A percentile compares a stretch with the other conserved stretches of the same genome.
Evolutionary conservation across 2,113 vertebrate genomes (phyloP).

Genomic region (Thinocorus orbignyianus): DNA sequence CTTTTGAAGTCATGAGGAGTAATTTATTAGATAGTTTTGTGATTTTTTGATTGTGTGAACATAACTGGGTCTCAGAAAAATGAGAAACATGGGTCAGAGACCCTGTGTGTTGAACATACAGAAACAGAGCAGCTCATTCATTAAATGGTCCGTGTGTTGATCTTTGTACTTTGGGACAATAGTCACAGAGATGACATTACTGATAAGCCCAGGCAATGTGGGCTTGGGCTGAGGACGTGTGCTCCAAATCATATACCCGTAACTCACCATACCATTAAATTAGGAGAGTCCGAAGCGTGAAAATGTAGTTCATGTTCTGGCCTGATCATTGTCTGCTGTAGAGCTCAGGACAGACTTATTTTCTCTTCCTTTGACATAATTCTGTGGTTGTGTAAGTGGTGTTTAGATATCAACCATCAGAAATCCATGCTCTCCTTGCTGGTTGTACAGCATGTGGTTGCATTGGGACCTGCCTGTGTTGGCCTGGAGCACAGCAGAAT

Average conservation of each 20-base stretch:
- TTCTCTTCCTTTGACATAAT: neutral
- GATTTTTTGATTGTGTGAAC: neutral
- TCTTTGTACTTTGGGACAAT: neutral
- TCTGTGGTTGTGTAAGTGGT: neutral
- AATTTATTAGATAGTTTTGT: neutral
- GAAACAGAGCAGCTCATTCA: neutral
- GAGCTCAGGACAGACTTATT: neutral
- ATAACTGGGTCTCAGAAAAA: neutral
- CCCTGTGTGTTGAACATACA: rapidly evolving
- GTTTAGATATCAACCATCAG: neutral
- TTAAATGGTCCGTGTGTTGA: rapidly evolving
- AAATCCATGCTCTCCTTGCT: neutral
- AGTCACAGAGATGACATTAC: rapidly evolving
- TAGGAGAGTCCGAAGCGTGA: neutral
- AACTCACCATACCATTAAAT: neutral
- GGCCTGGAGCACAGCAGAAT: neutral
- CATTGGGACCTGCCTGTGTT: rapidly evolving
- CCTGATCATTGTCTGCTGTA: neutral
- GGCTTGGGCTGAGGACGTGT: neutral
- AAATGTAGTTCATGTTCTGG: neutral
- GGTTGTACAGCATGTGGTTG: neutral
- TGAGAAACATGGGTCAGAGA: neutral
- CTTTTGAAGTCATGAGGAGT: neutral
- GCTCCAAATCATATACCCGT: neutral
- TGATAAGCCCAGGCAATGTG: neutral